Conservation (phyloP, 1,140 invertebrate genomes). For the Aethina tumida region DNA sequence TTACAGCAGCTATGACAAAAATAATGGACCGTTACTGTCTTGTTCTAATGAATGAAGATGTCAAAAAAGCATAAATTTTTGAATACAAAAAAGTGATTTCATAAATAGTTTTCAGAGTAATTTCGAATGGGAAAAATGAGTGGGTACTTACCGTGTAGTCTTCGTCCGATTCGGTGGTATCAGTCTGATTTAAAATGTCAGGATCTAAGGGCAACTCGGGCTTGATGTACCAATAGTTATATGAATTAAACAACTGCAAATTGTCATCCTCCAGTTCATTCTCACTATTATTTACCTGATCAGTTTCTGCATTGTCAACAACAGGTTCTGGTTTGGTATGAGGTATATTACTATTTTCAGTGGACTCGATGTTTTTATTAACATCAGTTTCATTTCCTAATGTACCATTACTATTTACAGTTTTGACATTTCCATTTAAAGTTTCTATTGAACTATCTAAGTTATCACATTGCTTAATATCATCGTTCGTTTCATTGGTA, state of each 20-base stretch:
- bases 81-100: background rate
- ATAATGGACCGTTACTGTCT: too few species aligned
- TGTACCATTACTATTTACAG: too few species aligned
- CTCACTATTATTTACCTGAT: constrained; percentile 13
- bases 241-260: constrained; percentile 37
- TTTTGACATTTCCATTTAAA: too few species aligned
- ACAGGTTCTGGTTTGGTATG: too few species aligned
- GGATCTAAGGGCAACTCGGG: constrained; percentile 39
- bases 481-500: too few species aligned
- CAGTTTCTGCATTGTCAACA: constrained; percentile 8
- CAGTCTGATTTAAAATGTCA: constrained; percentile 31
- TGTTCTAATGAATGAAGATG: background rate
- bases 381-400: too few species aligned
- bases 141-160: constrained; percentile 10
- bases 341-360: too few species aligned
- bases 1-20: too few species aligned
- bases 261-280: constrained; percentile 23
- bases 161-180: constrained; percentile 4
- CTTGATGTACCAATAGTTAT: constrained; percentile 43
- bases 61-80: constrained; percentile 2
- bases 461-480: too few species aligned
- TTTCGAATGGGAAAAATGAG: constrained; percentile 12
- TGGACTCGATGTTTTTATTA: too few species aligned
- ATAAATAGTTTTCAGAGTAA: constrained; percentile 5
- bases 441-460: too few species aligned